A percentile compares a stretch with the other conserved stretches of the same genome.
phyloP scores from a whole-genome alignment of 2,113 vertebrate species.

The Ceyx cyanopectus region DNA sequence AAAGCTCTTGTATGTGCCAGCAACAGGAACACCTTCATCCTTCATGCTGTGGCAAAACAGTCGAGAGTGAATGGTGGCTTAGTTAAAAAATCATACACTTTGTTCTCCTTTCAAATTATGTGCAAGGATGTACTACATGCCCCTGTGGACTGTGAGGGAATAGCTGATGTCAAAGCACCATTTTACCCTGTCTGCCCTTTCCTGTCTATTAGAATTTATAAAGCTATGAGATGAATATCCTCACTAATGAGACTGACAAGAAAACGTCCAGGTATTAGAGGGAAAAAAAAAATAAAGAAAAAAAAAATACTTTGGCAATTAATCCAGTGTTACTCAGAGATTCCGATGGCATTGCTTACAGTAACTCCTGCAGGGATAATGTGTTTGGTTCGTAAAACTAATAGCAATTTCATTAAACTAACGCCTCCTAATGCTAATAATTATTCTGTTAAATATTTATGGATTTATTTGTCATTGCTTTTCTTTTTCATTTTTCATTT shows the following conservation, averaged over 20 bases:
- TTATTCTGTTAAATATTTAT: slow-evolving; percentile 5
- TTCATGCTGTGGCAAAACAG: background rate
- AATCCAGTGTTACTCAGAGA: slow-evolving; percentile 4
- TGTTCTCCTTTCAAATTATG: background rate
- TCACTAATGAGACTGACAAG: background rate
- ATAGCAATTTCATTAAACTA: slow-evolving; percentile 30
- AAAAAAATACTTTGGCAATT: background rate
- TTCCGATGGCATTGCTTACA: background rate
- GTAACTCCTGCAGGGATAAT: background rate
- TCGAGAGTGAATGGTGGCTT: background rate
- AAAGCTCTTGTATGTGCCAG: background rate
- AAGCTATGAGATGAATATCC: background rate
- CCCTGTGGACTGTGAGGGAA: background rate
- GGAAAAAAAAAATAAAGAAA: background rate
- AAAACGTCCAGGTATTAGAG: background rate
- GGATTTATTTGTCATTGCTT: background rate
- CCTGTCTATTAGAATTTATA: background rate
- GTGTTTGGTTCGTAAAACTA: background rate
- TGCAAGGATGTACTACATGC: background rate
- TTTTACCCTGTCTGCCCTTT: background rate
- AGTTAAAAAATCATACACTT: background rate
- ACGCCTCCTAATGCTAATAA: slow-evolving; percentile 1
- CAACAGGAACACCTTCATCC: accelerated
- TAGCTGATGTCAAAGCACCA: background rate
- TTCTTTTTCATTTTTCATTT: slow-evolving; percentile 8